Base-by-base conservation (phyloP, 2,113 vertebrate species). In the Grallaria varia region DNA sequence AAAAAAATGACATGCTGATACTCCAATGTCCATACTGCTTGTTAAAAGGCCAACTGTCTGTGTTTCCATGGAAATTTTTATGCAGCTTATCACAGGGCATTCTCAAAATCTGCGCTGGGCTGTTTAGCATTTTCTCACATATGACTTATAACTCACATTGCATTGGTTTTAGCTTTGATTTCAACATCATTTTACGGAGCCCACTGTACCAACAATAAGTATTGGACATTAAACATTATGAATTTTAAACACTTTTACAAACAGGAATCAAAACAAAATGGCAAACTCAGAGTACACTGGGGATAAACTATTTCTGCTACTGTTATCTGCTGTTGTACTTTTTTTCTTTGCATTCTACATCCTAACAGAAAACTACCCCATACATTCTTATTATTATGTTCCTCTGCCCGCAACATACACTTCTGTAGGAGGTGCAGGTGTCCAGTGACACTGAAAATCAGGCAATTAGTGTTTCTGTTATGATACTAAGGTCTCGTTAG, bases 51-150 rank as follows among this genome's bases (percentile, higher is more conserved):
- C 75, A 91, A 21, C 12, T 81, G 28, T 66, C 74, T 83, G 47
- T 84, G 90, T 92, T 97, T 91, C 95, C 79, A 90, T 93, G 72
- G 93, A 90, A 93, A 96, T 83, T 84, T 86, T 92, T 59, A n/a
- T 90, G 60, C 63, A 67, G 33, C 3, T 84, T 77, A 69, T 88
- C 82, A 67, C 5, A 55, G n/a, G 30, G 5, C 35, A 64, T 79
- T 96, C 90, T 97, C 31, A 88, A 94, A 93, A 94, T 86, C 39
- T 59, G 47, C 71, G 22, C n/a, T 77, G 24, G 4, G 3, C 47
- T 88, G 42, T 39, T 74, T 84, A 58, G 20, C 15, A 64, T 94
- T 96, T 84, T 85, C 59, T 80, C 20, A 20, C 42, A 10, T 77
- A 16, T 63, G 42, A 74, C 31, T 89, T 90, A 8, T 8, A 95